phyloP scores from a whole-genome alignment of 2,888 invertebrate species.

The Melitaea athalia region DNA sequence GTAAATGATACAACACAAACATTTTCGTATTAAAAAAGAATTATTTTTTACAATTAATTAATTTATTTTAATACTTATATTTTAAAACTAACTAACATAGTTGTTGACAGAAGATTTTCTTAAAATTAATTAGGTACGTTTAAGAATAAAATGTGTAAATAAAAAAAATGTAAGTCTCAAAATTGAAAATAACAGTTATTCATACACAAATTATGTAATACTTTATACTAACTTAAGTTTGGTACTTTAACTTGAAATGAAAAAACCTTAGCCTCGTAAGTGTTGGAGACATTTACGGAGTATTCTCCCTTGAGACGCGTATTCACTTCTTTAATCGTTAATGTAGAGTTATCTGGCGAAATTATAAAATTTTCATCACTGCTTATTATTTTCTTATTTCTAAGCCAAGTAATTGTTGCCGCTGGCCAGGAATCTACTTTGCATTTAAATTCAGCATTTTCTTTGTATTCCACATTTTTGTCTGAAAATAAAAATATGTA shows the following conservation, averaged over 20 bases:
- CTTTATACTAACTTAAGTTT: conserved; percentile 44
- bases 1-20: conserved; percentile 27
- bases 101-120: not conserved
- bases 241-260: conserved; percentile 44
- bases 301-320: conserved; percentile 45
- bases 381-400: conserved; percentile 39
- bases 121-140: too few species aligned
- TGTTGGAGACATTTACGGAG: conserved; percentile 49
- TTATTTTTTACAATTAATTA: not conserved
- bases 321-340: conserved; percentile 50
- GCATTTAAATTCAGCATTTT: conserved; percentile 45
- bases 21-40: not conserved
- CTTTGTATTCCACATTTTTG: conserved; percentile 46
- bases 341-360: conserved; percentile 44
- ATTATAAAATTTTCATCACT: conserved; percentile 40
- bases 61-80: not conserved
- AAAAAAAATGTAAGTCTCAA: too few species aligned
- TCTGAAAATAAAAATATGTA: conserved; percentile 40
- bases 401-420: conserved; percentile 51
- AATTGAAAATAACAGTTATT: too few species aligned
- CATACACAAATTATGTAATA: too few species aligned
- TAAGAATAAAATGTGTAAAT: too few species aligned
- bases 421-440: conserved; percentile 52
- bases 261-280: conserved; percentile 36
- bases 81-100: not conserved